Evolutionary conservation across 2,888 invertebrate genomes (phyloP), one percentile per base, ranked within the genome.

Genomic region (Meandrusa payeni): DNA sequence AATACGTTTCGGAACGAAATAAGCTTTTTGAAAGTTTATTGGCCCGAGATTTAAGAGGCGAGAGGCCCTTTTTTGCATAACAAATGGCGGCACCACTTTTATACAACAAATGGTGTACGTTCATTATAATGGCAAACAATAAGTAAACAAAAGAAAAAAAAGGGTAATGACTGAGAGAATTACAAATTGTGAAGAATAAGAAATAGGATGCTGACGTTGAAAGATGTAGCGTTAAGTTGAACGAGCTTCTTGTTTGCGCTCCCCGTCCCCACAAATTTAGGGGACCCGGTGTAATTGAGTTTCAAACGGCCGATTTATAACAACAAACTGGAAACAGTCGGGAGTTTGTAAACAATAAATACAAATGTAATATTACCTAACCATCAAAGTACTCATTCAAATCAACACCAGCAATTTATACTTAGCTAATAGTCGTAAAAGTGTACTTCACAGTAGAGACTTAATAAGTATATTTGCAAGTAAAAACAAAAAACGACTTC

Each of bases 171-270:
- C 28, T 22, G n/a, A 31, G 36, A 39, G 39, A 31, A 39, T 39
- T 28, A 44, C 44, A 39, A 39, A 38, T 44, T 33, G 44, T 27
- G 6, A 33, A 26, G 33, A 39, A 44, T 31, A 44, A 28, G 39
- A 29, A 33, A 34, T 34, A 19, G 23, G 39, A 23, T 24, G 10
- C 22, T 17, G 44, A 39, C 39, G 39, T 44, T 44, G 44, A 44
- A 22, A 12, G 44, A 44, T 44, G 44, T 39, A 6, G 33, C 39
- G 44, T 44, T 39, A 27, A 44, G 44, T 39, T 28, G 28, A 28
- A 44, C 28, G 39, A 39, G 44, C 39, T 44, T 33, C 41, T 27
- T 33, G 38, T 38, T 43, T 44, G 28, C 27, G 27, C 38, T 13
- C 20, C 19, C 12, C 23, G 20, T 7, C 15, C 28, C 39, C 37